Evolutionary conservation across 2,113 vertebrate species (phyloP).

Genomic region (Astatoreochromis straeleni): DNA sequence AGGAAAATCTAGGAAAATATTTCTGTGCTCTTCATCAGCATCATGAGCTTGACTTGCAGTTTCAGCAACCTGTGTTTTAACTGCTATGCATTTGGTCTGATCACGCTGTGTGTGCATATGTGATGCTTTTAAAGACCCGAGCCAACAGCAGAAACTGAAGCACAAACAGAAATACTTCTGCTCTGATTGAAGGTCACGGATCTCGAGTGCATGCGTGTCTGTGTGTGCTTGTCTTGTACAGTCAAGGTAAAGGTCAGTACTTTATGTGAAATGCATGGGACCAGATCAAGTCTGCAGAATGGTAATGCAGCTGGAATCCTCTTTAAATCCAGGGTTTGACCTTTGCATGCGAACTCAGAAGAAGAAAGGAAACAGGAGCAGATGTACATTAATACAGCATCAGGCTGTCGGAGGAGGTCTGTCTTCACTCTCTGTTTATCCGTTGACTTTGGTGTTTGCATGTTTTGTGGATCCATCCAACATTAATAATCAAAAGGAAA

Average conservation of each 20-base stretch:
- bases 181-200: neutral
- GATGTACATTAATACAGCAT: neutral
- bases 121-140: neutral
- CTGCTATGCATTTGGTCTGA: neutral
- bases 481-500: neutral
- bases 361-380: neutral
- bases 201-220: neutral
- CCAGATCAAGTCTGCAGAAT: neutral
- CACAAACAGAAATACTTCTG: neutral
- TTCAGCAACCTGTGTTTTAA: neutral
- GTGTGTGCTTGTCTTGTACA: neutral
- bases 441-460: neutral
- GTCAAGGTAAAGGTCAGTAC: neutral
- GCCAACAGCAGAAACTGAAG: neutral
- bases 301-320: neutral
- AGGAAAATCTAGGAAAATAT: neutral
- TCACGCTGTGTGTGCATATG: neutral
- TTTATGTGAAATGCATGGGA: neutral
- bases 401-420: neutral
- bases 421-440: neutral
- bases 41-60: neutral
- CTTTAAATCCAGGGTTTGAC: neutral
- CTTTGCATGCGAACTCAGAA: neutral
- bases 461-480: neutral
- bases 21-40: neutral